Evolutionary conservation across 2,888 invertebrate species (phyloP).

Genomic region (Brassicogethes aeneus): DNA sequence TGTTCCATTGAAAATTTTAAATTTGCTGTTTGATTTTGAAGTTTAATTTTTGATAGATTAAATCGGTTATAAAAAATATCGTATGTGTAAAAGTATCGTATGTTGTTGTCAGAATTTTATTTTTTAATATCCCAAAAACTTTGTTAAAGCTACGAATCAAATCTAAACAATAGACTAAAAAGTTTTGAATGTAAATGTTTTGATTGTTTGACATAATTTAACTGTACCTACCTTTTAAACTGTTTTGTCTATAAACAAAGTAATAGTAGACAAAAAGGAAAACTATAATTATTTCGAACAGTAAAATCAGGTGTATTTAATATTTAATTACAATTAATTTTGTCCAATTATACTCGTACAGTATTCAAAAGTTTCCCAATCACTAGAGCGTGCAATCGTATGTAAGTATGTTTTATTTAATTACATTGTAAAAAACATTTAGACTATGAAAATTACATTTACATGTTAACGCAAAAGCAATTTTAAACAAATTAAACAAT

Average conservation of each 20-base stretch:
- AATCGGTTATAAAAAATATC: too few species aligned
- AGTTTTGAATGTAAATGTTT: too few species aligned
- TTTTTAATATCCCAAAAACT: too few species aligned
- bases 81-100: too few species aligned
- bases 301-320: conserved; percentile 27
- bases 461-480: conserved; percentile 16
- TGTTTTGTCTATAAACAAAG: conserved; percentile 20
- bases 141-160: too few species aligned
- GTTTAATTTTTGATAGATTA: too few species aligned
- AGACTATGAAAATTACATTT: conserved; percentile 23
- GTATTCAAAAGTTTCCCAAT: conserved; percentile 25
- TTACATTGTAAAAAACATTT: conserved; percentile 29
- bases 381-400: conserved; percentile 27
- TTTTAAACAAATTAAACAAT: conserved; percentile 4
- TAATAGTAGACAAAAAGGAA: conserved; percentile 30
- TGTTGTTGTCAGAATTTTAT: too few species aligned
- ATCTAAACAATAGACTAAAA: too few species aligned
- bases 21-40: too few species aligned
- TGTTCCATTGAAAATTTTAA: too few species aligned
- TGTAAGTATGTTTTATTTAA: conserved; percentile 29
- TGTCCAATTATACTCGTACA: conserved; percentile 24
- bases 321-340: conserved; percentile 31
- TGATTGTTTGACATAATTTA: too few species aligned
- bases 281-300: conserved; percentile 26
- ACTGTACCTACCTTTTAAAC: neutral